Evolutionary conservation across 92 coral and sea anemone species (phyloP).

Genomic region (Phymanthus crucifer): DNA sequence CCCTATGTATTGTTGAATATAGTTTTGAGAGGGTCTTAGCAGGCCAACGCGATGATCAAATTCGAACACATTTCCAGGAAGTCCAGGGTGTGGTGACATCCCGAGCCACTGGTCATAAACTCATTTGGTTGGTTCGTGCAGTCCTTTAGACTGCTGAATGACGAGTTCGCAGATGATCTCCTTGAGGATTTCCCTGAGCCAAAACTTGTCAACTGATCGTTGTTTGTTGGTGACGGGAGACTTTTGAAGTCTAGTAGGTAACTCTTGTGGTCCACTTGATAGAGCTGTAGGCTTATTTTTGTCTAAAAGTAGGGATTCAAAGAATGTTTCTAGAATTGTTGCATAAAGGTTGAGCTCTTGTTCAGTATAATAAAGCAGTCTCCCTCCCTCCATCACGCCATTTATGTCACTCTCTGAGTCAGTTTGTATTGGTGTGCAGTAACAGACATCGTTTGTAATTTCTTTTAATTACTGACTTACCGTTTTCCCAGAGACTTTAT

Average conservation of each 20-base stretch:
- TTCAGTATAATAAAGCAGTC: too few relatives aligned
- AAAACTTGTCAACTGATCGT: constrained; percentile 16
- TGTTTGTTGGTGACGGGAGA: constrained; percentile 63
- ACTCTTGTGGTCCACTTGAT: constrained; percentile 96
- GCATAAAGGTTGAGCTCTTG: background rate
- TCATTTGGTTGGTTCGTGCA: constrained; percentile 49
- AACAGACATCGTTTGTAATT: background rate
- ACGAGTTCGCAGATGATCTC: constrained; percentile 88
- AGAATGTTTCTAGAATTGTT: background rate
- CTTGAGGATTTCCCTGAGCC: constrained; percentile 72
- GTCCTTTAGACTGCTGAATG: constrained; percentile 89
- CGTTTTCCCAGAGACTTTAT: constrained; percentile 81
- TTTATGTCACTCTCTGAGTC: too few relatives aligned
- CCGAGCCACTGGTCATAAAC: constrained; percentile 23
- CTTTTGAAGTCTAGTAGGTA: constrained; percentile 94
- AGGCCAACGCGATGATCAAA: constrained; percentile 90
- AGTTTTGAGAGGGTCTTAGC: constrained; percentile 35
- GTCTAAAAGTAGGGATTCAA: constrained; percentile 48
- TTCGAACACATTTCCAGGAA: constrained; percentile 97
- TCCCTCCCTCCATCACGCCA: too few relatives aligned
- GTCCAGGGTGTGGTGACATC: constrained; percentile 88
- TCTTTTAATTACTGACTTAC: constrained; percentile 63
- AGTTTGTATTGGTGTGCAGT: background rate
- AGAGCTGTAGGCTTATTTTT: constrained; percentile 86
- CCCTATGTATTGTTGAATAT: too few relatives aligned